These are phyloP conservation scores for Isaurus tuberculatus DNA, from an alignment of 92 coral and sea anemone species.

Conservation along the genomic window DNA sequence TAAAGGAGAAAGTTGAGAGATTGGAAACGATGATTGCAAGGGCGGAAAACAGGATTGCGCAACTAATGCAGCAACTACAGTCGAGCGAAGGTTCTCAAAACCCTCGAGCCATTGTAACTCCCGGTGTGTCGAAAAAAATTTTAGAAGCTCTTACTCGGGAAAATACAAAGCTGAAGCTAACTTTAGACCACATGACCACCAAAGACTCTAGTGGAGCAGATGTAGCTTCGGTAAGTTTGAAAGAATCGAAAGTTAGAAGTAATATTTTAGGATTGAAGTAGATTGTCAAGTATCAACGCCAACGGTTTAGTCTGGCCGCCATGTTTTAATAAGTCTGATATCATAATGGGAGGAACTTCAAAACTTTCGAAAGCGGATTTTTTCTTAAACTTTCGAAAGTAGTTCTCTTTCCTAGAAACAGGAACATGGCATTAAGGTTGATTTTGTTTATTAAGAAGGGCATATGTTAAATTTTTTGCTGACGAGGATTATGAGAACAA, in stretches of 20 bases:
- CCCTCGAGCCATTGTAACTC: conserved; percentile 73
- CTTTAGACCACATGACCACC: conserved; percentile 71
- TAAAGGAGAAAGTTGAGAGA: conserved; percentile 62
- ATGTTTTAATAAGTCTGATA: neutral
- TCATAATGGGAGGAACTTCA: neutral
- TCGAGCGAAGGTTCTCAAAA: conserved; percentile 52
- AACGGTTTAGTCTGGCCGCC: conserved; percentile 11
- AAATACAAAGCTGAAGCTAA: conserved; percentile 80
- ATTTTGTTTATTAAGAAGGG: neutral
- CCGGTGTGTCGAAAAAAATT: conserved; percentile 85
- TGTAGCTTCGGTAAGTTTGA: conserved; percentile 79
- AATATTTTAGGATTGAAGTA: neutral
- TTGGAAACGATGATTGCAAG: conserved; percentile 77
- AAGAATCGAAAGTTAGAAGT: neutral
- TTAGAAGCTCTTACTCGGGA: conserved; percentile 84
- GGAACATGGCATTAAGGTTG: neutral
- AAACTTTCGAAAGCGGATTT: conserved; percentile 22
- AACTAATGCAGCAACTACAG: conserved; percentile 53
- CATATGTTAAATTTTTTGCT: neutral
- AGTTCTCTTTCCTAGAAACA: neutral
- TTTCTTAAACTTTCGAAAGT: neutral
- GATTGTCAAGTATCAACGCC: neutral
- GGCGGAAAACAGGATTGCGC: conserved; percentile 89
- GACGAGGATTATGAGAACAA: neutral
- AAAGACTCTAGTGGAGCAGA: conserved; percentile 70